These are phyloP conservation scores for Hypomecis atomaria DNA, from an alignment of 2,888 invertebrate species.

Conservation along the genomic window DNA sequence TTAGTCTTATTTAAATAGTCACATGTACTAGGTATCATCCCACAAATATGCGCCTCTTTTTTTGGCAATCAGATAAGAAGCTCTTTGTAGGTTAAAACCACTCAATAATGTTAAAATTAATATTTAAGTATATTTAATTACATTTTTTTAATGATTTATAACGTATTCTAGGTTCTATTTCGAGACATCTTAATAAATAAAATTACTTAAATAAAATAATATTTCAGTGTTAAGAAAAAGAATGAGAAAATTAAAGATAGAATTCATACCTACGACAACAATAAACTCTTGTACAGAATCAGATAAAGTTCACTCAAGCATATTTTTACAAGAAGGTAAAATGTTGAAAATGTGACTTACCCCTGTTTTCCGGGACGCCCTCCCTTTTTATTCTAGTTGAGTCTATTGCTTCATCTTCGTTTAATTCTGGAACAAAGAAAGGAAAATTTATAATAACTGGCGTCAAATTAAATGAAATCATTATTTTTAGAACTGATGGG, in stretches of 20 bases:
- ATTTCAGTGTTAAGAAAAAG: slow-evolving; percentile 24
- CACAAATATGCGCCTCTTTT: too few species aligned
- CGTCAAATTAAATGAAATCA: not conserved
- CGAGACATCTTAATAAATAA: slow-evolving; percentile 4
- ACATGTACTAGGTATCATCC: too few species aligned
- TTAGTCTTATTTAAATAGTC: too few species aligned
- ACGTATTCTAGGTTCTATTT: slow-evolving; percentile 7
- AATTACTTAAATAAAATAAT: slow-evolving; percentile 8
- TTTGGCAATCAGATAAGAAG: too few species aligned
- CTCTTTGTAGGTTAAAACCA: too few species aligned
- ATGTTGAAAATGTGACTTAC: slow-evolving; percentile 58
- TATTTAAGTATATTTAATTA: too few species aligned
- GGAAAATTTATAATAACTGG: not conserved
- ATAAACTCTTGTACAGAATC: slow-evolving; percentile 18
- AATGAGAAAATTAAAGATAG: slow-evolving; percentile 21
- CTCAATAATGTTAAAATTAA: too few species aligned
- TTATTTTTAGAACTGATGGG: too few species aligned
- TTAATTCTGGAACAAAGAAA: slow-evolving; percentile 71
- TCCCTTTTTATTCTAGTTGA: slow-evolving; percentile 79
- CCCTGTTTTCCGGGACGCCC: slow-evolving; percentile 80
- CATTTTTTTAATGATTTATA: not conserved
- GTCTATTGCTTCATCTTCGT: slow-evolving; percentile 71
- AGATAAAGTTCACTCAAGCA: slow-evolving; percentile 48
- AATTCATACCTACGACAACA: slow-evolving; percentile 11
- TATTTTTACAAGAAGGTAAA: slow-evolving; percentile 47